Evolutionary conservation across 2,797 vertebrate species (phyloP).

Genomic region (Liparis tanakae): DNA sequence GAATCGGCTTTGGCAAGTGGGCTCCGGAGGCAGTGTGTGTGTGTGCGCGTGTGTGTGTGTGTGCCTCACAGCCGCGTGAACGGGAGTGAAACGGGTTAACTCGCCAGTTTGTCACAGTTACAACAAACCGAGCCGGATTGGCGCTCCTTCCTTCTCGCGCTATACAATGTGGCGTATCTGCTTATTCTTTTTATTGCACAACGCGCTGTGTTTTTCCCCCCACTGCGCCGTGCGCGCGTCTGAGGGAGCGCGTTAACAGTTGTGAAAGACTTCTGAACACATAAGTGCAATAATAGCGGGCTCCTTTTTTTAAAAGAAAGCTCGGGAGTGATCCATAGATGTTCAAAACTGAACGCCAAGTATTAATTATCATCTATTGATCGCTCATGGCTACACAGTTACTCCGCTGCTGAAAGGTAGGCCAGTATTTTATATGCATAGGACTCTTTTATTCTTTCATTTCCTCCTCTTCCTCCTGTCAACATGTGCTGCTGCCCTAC

Average conservation of each 20-base stretch:
- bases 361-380: slow-evolving; percentile 53
- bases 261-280: slow-evolving; percentile 64
- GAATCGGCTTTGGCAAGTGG: slow-evolving; percentile 62
- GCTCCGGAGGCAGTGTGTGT: slow-evolving; percentile 60
- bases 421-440: slow-evolving; percentile 68
- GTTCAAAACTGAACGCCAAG: slow-evolving; percentile 51
- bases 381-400: slow-evolving; percentile 46
- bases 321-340: slow-evolving; percentile 22
- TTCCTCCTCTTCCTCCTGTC: slow-evolving; percentile 76
- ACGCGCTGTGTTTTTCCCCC: slow-evolving; percentile 62
- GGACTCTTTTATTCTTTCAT: slow-evolving; percentile 73
- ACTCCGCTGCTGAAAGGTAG: slow-evolving; percentile 62
- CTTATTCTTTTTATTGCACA: slow-evolving; percentile 75
- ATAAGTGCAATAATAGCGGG: slow-evolving; percentile 13
- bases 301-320: slow-evolving; percentile 14
- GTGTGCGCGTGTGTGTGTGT: no score
- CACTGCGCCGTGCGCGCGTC: slow-evolving; percentile 35
- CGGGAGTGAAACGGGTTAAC: slow-evolving; percentile 81
- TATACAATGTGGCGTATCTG: slow-evolving; percentile 82
- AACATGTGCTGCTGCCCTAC: slow-evolving; percentile 73
- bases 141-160: slow-evolving; percentile 65
- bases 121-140: no score
- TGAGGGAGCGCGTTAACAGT: slow-evolving; percentile 46
- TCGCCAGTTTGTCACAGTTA: slow-evolving; percentile 81
- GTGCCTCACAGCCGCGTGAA: slow-evolving; percentile 68